A percentile compares a stretch with the other conserved stretches of the same genome.
Conservation (phyloP, 2,888 invertebrate species). For the Ryuthela nishihirai region DNA sequence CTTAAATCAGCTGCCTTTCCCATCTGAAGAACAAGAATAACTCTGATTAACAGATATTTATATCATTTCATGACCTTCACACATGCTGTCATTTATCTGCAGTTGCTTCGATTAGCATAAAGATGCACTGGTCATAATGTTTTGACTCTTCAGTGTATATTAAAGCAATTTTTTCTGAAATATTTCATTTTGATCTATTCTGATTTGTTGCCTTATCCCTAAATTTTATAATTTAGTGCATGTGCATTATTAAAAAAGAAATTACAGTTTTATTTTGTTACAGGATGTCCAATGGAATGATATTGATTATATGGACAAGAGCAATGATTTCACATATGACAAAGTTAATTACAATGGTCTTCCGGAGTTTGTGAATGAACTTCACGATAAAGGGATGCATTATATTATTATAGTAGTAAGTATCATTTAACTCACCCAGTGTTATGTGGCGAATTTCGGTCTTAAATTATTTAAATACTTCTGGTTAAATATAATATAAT, state of each 20-base stretch:
- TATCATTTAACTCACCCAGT: too few relatives aligned
- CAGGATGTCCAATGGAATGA: constrained; percentile 48
- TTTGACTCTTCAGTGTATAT: too few relatives aligned
- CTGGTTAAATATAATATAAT: too few relatives aligned
- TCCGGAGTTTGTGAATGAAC: constrained; percentile 44
- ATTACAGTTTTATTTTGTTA: constrained; percentile 1
- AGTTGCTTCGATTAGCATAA: too few relatives aligned
- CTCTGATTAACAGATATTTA: too few relatives aligned
- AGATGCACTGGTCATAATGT: too few relatives aligned
- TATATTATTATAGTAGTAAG: constrained; percentile 47
- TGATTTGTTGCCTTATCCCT: not conserved
- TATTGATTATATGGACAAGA: constrained; percentile 51
- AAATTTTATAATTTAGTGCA: not conserved
- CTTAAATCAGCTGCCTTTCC: too few relatives aligned
- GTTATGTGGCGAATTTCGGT: too few relatives aligned
- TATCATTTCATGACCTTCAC: too few relatives aligned
- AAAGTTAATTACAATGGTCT: constrained; percentile 42
- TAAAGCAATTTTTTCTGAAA: not conserved
- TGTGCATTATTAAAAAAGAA: not conserved
- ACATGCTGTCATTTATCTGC: too few relatives aligned
- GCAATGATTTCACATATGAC: constrained; percentile 50
- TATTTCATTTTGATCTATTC: not conserved
- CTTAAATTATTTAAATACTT: too few relatives aligned
- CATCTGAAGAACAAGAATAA: too few relatives aligned
- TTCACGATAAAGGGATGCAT: constrained; percentile 44